Conservation (phyloP, 2,113 vertebrate species). For the Lota lota region DNA sequence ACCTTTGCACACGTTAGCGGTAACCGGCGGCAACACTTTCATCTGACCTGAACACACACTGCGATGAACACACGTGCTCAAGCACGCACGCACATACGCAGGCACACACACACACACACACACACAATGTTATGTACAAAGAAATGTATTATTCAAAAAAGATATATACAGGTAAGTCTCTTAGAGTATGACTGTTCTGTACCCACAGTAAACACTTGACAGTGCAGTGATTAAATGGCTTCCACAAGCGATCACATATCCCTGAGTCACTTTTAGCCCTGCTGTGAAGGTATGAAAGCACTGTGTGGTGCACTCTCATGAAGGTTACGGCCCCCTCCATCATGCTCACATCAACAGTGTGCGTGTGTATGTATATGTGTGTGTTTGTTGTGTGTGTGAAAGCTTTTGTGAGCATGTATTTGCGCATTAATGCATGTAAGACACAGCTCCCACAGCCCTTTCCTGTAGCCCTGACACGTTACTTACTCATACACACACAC, state of each 20-base stretch:
- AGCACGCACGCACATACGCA: not conserved
- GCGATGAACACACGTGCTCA: too few species aligned
- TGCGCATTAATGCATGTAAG: not conserved
- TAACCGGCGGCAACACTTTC: too few species aligned
- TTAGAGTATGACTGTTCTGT: not conserved
- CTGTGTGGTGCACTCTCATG: conserved; percentile 50
- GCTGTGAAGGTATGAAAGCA: conserved; percentile 36
- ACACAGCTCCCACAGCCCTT: too few species aligned
- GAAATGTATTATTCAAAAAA: not conserved
- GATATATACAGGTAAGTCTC: too few species aligned
- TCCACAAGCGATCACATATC: not conserved
- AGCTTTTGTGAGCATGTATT: conserved; percentile 25
- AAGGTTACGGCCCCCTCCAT: conserved; percentile 60
- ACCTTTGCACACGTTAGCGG: too few species aligned
- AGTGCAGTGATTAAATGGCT: too few species aligned
- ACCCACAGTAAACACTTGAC: too few species aligned
- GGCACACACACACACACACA: conserved; percentile 20
- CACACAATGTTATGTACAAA: not conserved
- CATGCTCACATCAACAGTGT: conserved; percentile 38
- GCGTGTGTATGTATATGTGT: conserved; percentile 19
- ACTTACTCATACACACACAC: conserved; percentile 5
- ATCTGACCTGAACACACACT: too few species aligned
- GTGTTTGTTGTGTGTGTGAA: conserved; percentile 31
- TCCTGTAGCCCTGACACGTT: too few species aligned
- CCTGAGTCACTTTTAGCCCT: conserved; percentile 26